Conservation (phyloP, 1,140 invertebrate genomes). For the Drosophila jambulina region DNA sequence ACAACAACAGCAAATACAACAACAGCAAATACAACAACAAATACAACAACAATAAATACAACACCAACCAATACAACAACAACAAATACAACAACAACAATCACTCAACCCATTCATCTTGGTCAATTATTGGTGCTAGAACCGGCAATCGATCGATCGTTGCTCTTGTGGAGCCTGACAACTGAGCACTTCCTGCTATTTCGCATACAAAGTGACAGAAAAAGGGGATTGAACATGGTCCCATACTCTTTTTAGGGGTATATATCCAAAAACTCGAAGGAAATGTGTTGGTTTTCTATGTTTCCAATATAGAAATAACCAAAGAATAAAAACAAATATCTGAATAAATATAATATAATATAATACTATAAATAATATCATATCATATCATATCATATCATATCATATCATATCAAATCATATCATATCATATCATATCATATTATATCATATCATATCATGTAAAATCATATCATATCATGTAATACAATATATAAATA, state of each 20-base stretch:
- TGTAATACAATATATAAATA: background rate
- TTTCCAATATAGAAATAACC: background rate
- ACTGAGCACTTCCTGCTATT: conserved; percentile 35
- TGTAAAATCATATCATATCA: too few relatives aligned
- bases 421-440: too few relatives aligned
- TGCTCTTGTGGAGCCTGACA: conserved; percentile 13
- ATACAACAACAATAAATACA: background rate
- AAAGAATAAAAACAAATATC: background rate
- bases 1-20: background rate
- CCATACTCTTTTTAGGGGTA: background rate
- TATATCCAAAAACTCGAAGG: background rate
- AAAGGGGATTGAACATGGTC: background rate
- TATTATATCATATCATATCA: too few relatives aligned
- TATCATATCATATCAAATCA: too few relatives aligned
- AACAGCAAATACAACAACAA: background rate
- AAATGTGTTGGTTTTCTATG: background rate
- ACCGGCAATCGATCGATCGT: conserved; percentile 28
- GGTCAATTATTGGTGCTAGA: conserved; percentile 27
- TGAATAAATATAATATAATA: too few relatives aligned
- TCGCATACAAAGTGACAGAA: conserved; percentile 40
- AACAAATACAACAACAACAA: background rate
- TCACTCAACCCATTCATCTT: conserved; percentile 36
- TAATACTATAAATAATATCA: too few relatives aligned
- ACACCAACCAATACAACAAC: background rate
- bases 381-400: too few relatives aligned